Evolutionary conservation across 2,113 vertebrate species (phyloP).

Genomic region (Steatornis caripensis): DNA sequence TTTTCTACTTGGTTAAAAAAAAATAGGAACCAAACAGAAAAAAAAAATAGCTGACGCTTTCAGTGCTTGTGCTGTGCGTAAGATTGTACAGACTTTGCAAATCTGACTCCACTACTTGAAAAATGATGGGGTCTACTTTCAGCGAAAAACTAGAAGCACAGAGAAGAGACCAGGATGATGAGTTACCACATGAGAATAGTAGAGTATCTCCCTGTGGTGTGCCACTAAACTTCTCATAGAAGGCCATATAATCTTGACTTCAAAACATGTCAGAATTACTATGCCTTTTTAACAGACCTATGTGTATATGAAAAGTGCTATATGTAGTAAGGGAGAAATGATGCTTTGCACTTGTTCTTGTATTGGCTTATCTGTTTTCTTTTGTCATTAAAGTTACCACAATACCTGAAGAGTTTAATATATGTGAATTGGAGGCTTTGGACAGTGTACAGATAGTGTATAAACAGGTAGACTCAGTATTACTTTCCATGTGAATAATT

Average conservation of each 20-base stretch:
- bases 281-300: neutral
- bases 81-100: constrained; percentile 9
- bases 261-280: neutral
- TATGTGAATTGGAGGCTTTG: neutral
- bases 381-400: neutral
- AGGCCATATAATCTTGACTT: neutral
- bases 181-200: neutral
- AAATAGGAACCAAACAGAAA: neutral
- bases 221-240: neutral
- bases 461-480: neutral
- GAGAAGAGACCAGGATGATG: neutral
- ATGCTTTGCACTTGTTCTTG: neutral
- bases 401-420: neutral
- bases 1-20: neutral
- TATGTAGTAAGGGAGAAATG: neutral
- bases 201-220: neutral
- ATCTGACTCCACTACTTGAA: neutral
- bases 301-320: neutral
- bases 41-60: neutral
- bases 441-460: neutral
- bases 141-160: neutral
- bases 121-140: neutral
- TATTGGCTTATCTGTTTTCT: neutral
- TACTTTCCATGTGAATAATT: neutral
- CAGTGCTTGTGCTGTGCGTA: neutral